Conservation (phyloP, 1,140 invertebrate genomes). For the Heterodera carotae region DNA sequence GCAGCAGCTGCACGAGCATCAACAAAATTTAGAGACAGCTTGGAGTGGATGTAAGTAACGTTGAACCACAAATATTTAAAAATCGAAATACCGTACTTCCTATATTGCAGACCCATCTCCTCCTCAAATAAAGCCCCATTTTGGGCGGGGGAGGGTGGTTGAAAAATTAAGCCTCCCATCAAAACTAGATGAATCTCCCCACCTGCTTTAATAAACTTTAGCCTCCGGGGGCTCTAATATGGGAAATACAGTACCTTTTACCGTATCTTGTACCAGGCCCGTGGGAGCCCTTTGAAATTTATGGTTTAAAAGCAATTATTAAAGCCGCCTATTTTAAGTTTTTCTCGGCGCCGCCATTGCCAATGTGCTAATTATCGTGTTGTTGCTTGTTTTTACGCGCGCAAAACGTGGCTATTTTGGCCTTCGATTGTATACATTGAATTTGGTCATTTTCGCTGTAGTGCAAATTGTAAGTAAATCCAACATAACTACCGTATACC, state of each 20-base stretch:
- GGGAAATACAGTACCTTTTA: too few relatives aligned
- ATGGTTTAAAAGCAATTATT: background rate
- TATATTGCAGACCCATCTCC: too few relatives aligned
- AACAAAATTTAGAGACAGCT: background rate
- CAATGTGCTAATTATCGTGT: background rate
- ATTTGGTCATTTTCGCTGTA: background rate
- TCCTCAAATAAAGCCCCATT: too few relatives aligned
- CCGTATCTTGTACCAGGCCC: too few relatives aligned
- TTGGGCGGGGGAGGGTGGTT: too few relatives aligned
- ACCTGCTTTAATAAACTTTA: too few relatives aligned
- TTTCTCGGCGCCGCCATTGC: slow-evolving; percentile 8
- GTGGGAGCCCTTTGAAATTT: background rate
- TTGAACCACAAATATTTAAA: background rate
- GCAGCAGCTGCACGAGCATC: background rate
- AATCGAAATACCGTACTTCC: too few relatives aligned
- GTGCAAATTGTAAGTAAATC: slow-evolving; percentile 11
- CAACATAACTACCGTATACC: too few relatives aligned
- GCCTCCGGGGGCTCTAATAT: too few relatives aligned
- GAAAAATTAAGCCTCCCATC: too few relatives aligned
- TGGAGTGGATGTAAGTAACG: background rate
- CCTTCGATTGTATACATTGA: background rate
- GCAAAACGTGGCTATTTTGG: slow-evolving; percentile 16
- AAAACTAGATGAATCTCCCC: too few relatives aligned
- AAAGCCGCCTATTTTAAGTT: too few relatives aligned
- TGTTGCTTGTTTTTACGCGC: background rate